These are phyloP conservation scores for Andrena marginata DNA, from an alignment of 2,888 invertebrate genomes.

Conservation along the genomic window DNA sequence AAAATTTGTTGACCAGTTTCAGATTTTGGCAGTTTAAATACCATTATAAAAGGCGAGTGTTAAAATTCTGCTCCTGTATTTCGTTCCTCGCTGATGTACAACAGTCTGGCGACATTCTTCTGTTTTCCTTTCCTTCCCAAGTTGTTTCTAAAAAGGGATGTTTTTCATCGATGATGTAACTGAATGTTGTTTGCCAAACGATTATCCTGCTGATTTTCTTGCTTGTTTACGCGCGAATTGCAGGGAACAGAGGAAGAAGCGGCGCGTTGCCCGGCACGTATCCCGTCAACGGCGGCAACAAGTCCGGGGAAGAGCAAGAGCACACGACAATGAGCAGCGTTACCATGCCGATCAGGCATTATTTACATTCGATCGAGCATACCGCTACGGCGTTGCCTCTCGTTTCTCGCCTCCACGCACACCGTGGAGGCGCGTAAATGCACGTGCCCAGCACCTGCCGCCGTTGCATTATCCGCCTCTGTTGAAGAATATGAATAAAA, in stretches of 20 bases:
- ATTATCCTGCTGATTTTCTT: background rate
- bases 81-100: too few relatives aligned
- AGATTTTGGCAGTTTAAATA: too few relatives aligned
- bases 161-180: background rate
- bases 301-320: conserved; percentile 40
- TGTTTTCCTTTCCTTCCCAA: too few relatives aligned
- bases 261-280: background rate
- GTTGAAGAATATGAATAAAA: conserved; percentile 59
- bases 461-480: conserved; percentile 58
- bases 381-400: conserved; percentile 60
- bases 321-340: conserved; percentile 36
- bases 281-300: conserved; percentile 29
- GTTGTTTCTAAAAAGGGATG: too few relatives aligned
- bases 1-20: too few relatives aligned
- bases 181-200: background rate
- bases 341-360: conserved; percentile 66
- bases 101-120: too few relatives aligned
- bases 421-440: conserved; percentile 64
- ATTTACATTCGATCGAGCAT: conserved; percentile 73
- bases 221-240: conserved; percentile 37
- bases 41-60: too few relatives aligned
- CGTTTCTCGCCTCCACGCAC: conserved; percentile 71
- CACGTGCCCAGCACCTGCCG: conserved; percentile 30
- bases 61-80: too few relatives aligned
- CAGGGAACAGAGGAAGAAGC: conserved; percentile 16